Conservation (phyloP, 2,113 vertebrate species). For the Sceloporus tristichus region DNA sequence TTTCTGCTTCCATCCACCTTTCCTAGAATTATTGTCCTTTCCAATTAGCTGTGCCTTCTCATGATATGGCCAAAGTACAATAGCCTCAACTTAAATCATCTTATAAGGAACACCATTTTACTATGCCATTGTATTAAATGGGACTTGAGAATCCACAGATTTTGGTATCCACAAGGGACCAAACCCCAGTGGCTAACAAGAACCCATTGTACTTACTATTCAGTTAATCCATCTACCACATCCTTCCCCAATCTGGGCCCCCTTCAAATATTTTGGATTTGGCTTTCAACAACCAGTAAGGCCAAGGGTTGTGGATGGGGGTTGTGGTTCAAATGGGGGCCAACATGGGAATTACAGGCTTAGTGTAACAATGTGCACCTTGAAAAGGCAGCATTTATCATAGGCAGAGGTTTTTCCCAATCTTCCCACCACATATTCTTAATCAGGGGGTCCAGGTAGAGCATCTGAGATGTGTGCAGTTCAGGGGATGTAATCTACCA, state of each 20-base stretch:
- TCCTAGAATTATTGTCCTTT: no score
- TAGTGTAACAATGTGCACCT: not conserved
- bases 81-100: no score
- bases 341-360: not conserved
- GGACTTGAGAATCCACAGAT: no score
- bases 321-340: not conserved
- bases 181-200: no score
- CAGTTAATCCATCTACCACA: not conserved
- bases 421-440: not conserved
- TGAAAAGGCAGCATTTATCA: not conserved
- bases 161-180: no score
- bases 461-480: not conserved
- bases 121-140: no score
- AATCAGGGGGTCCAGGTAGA: not conserved
- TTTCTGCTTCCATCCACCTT: no score
- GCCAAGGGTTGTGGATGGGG: not conserved
- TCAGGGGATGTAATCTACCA: not conserved
- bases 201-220: not conserved
- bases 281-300: not conserved
- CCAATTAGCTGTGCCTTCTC: no score
- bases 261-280: not conserved
- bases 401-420: not conserved
- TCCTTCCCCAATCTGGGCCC: not conserved
- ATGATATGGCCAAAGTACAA: no score
- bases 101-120: no score